Evolutionary conservation across 2,797 vertebrate genomes (phyloP), one percentile per base, ranked within the genome.

Genomic region (Megaceryle alcyon): DNA sequence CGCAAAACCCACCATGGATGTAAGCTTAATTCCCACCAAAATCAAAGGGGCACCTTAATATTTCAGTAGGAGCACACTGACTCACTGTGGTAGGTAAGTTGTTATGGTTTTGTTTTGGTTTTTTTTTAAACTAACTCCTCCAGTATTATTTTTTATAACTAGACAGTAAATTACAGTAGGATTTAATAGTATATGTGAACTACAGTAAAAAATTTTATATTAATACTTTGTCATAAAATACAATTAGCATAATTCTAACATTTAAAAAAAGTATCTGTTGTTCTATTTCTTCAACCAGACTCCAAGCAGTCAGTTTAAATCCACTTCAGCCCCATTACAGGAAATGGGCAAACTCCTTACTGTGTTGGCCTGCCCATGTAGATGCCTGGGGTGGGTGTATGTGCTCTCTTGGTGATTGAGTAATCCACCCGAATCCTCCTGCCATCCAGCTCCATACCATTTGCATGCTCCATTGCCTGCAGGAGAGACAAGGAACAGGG

Each of bases 391-490:
- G 99, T 99, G 51, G 99, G 99, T 9, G 99, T 99, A 95, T 99
- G 99, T 1, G 99, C 98, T 92, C 99, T 98, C 94, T 99, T 99
- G 69, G 99, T 99, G 94, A 99, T 99, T 19, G 99, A 99, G 82
- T 98, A 99, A 98, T 99, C 99, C 94, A 99, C 99, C 60, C 99
- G 97, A 97, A 99, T 99, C 94, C 98, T 98, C 86, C 99, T 98
- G 82, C 99, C 99, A 43, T 99, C 99, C 92, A 99, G 97, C 92
- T 99, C 99, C 99, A 99, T 99, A n/a, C 99, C 99, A 71, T 99
- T 99, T 63, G 98, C 99, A 78, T 98, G 98, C 95, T 99, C 99
- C 99, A 99, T 99, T 10, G 99, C 99, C 99, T 99, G 48, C 33
- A 94, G 92, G 80, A 64, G 20, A 96, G n/a, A 95, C 91, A 46